Evolutionary conservation across 2,888 invertebrate genomes (phyloP).

Genomic region (Sabatieria punctata): DNA sequence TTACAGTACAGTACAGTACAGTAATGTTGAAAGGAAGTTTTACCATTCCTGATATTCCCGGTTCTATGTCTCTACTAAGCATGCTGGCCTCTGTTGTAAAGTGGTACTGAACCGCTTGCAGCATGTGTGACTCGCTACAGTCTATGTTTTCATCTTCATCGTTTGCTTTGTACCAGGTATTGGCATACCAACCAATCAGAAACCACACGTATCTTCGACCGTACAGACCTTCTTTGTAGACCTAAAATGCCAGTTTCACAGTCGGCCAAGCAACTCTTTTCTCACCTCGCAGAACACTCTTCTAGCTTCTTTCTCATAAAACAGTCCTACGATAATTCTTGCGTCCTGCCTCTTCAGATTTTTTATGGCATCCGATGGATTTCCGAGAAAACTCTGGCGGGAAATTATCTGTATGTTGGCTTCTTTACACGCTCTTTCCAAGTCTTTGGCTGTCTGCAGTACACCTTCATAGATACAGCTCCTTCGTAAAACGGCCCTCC

Average conservation of each 20-base stretch:
- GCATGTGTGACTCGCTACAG: slow-evolving; percentile 82
- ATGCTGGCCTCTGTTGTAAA: slow-evolving; percentile 94
- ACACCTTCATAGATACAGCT: too few relatives aligned
- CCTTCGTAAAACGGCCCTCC: too few relatives aligned
- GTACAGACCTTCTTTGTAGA: slow-evolving; percentile 72
- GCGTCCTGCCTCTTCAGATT: slow-evolving; percentile 85
- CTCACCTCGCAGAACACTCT: slow-evolving; percentile 60
- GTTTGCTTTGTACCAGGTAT: slow-evolving; percentile 89
- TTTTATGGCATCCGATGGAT: slow-evolving; percentile 85
- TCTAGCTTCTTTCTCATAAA: slow-evolving; percentile 92
- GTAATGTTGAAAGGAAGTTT: too few relatives aligned
- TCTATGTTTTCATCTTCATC: slow-evolving; percentile 58
- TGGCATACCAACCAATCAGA: slow-evolving; percentile 99
- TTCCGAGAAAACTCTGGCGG: slow-evolving; percentile 85
- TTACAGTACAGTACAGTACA: too few relatives aligned
- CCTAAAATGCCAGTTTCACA: slow-evolving; percentile 23
- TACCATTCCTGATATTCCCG: slow-evolving; percentile 77
- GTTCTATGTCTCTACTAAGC: slow-evolving; percentile 85
- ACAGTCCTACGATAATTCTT: slow-evolving; percentile 87
- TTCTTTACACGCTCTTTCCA: slow-evolving; percentile 79
- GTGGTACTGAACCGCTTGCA: slow-evolving; percentile 84
- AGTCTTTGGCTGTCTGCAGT: slow-evolving; percentile 83
- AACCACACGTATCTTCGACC: slow-evolving; percentile 97
- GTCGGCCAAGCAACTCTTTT: not conserved
- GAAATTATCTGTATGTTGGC: slow-evolving; percentile 86